phyloP scores from a whole-genome alignment of 2,888 invertebrate species.

The Brachynemurus nebulosus region DNA sequence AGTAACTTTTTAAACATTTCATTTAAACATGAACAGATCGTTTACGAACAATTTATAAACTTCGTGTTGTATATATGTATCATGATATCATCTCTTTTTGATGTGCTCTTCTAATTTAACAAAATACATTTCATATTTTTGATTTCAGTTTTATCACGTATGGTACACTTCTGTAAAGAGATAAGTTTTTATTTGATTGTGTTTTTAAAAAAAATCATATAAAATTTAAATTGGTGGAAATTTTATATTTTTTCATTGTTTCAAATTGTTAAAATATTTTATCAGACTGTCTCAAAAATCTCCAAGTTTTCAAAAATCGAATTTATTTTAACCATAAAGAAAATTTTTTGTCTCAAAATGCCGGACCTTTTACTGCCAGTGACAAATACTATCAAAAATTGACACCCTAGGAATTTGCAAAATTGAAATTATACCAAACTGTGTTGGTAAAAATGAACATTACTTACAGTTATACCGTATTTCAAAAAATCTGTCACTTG shows the following conservation, averaged over 20 bases:
- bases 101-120: neutral
- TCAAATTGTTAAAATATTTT: slow-evolving; percentile 5
- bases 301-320: too few species aligned
- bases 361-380: too few species aligned
- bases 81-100: slow-evolving; percentile 5
- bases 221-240: neutral
- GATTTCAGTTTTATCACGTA: neutral
- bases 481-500: too few species aligned
- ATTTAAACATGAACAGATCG: too few species aligned
- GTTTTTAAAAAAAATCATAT: slow-evolving; percentile 14
- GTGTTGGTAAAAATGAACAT: too few species aligned
- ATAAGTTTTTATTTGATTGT: neutral
- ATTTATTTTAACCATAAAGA: too few species aligned
- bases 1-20: neutral
- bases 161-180: neutral
- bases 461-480: too few species aligned
- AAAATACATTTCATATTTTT: slow-evolving; percentile 1
- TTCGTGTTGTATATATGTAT: neutral
- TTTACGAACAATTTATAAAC: neutral
- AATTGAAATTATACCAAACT: too few species aligned
- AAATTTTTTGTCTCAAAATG: too few species aligned
- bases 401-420: too few species aligned
- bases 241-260: neutral
- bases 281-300: too few species aligned
- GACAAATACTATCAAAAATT: too few species aligned